Percentiles rank a stretch among this genome's conserved stretches.
Evolutionary conservation across 2,888 invertebrate species (phyloP).

Genomic region (Labia minor): DNA sequence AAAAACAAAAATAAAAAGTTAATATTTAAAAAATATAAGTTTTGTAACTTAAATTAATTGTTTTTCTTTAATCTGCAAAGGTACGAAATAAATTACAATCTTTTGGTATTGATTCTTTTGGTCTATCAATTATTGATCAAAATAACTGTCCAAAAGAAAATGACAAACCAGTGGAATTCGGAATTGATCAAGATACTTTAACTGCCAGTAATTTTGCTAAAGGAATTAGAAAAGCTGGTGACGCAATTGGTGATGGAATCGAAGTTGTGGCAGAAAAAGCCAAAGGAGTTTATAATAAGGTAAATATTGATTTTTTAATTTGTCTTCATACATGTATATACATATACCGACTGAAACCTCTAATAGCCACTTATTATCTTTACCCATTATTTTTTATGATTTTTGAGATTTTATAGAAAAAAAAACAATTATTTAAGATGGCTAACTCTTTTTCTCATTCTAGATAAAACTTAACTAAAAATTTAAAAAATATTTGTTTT

Average conservation of each 20-base stretch:
- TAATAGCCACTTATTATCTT: too few relatives aligned
- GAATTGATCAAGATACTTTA: conserved; percentile 66
- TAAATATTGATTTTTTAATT: conserved; percentile 40
- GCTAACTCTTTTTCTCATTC: too few relatives aligned
- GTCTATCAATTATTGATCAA: conserved; percentile 63
- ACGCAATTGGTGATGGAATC: conserved; percentile 56
- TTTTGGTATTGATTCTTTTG: conserved; percentile 63
- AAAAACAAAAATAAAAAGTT: too few relatives aligned
- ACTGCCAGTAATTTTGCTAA: conserved; percentile 60
- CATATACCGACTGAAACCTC: too few relatives aligned
- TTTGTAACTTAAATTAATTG: not conserved
- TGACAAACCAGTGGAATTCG: conserved; percentile 49
- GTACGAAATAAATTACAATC: conserved; percentile 50
- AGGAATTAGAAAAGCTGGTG: conserved; percentile 52
- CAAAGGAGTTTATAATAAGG: conserved; percentile 57
- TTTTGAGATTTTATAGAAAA: too few relatives aligned
- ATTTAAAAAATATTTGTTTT: too few relatives aligned
- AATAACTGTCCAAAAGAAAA: conserved; percentile 48
- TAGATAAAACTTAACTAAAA: too few relatives aligned
- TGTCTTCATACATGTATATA: too few relatives aligned
- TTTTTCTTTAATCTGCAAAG: conserved; percentile 37
- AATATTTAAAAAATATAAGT: conserved; percentile 9
- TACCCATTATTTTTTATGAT: too few relatives aligned
- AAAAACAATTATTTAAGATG: too few relatives aligned
- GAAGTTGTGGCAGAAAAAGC: conserved; percentile 59